These are phyloP conservation scores for Solea senegalensis DNA, from an alignment of 2,113 vertebrate species.

Conservation along the genomic window DNA sequence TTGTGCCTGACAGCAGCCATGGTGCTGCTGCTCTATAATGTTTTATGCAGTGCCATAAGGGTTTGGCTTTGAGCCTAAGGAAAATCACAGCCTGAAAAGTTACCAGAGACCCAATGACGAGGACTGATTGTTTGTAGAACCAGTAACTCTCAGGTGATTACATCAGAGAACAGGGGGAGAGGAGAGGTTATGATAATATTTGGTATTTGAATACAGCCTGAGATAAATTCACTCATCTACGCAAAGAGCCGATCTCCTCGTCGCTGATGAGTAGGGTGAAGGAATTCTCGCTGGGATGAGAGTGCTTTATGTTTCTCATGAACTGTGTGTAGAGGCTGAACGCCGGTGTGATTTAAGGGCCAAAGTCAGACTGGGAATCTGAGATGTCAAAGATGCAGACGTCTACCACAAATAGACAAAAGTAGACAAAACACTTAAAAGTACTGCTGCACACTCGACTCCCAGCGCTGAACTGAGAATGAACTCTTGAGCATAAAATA, in stretches of 20 bases:
- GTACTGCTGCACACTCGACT: constrained; percentile 22
- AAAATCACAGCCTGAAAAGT: constrained; percentile 19
- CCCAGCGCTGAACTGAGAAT: constrained; percentile 54
- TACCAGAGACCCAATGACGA: constrained; percentile 27
- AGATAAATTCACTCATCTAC: constrained; percentile 1
- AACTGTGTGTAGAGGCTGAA: constrained; percentile 15
- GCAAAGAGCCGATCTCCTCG: constrained; percentile 2
- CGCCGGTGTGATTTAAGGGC: constrained; percentile 13
- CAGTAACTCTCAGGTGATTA: constrained; percentile 17
- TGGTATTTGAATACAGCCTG: constrained; percentile 29
- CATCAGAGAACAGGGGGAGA: not conserved
- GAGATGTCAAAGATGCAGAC: constrained; percentile 25
- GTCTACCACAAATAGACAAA: not conserved
- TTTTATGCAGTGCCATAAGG: constrained; percentile 60
- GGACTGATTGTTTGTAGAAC: constrained; percentile 44
- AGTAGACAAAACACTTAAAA: constrained; percentile 13
- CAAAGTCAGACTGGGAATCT: constrained; percentile 22
- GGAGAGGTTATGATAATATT: constrained; percentile 8
- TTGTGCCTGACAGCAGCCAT: constrained; percentile 49
- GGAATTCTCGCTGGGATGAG: not conserved
- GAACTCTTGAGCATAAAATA: constrained; percentile 53
- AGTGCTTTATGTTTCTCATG: constrained; percentile 5
- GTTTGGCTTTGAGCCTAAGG: constrained; percentile 53
- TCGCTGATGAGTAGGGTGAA: constrained; percentile 9
- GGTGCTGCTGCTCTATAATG: constrained; percentile 49